Evolutionary conservation across 2,113 vertebrate genomes (phyloP), one percentile per base, ranked within the genome.

Genomic region (Neodontobutis hainanensis): DNA sequence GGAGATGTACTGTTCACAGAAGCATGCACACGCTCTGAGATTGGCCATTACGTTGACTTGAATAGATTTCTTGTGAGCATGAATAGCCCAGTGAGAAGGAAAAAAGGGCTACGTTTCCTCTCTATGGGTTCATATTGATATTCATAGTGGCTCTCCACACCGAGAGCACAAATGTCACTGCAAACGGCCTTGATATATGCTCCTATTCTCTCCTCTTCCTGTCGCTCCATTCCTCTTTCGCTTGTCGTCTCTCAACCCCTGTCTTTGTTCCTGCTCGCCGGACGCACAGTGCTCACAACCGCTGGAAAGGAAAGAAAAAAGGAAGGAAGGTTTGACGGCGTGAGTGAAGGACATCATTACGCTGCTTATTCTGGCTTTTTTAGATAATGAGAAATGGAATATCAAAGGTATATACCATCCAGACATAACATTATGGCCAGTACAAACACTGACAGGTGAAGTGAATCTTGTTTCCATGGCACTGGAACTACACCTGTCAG

Each of bases 101-200:
- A 75, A 80, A 78, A 76, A 67, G 27, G 60, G 58, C 81, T 65
- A 81, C 69, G 83, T 86, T 85, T 83, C 78, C 84, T 82, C 82
- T 82, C 82, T 69, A 53, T 82, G 84, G 89, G 77, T 88, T 83
- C 79, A 86, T 88, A 88, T 91, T 90, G 88, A 89, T 87, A 90
- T 91, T 90, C 89, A 91, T 87, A 80, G 87, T 82, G 74, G 74
- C 88, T 89, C 85, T 88, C 86, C 81, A 73, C 82, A 82, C 74
- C 59, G 53, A 82, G 83, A 86, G 84, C 83, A 85, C 78, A 86
- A 91, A 89, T 88, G 86, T 87, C 88, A 87, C 67, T 68, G 82
- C 83, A 81, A 86, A 81, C 27, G 70, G 87, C 71, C 87, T 84
- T 87, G 88, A 89, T 87, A 79, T 87, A 90, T 85, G 87, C 81